phyloP scores from a whole-genome alignment of 1,140 invertebrate genomes.

The Psix sp. region DNA sequence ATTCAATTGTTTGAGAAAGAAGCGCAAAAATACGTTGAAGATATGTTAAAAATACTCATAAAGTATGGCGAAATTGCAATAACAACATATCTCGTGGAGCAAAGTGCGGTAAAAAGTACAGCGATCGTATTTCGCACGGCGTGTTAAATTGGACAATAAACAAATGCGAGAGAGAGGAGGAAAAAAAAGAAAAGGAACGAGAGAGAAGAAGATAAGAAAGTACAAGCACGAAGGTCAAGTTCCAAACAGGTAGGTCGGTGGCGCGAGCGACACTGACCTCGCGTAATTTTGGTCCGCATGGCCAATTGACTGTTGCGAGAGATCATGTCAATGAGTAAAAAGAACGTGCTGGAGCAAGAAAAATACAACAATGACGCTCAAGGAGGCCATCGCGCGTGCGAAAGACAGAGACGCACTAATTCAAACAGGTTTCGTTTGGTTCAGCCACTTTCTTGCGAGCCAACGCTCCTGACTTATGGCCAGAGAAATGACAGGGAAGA shows the following conservation, averaged over 20 bases:
- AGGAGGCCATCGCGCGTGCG: not conserved
- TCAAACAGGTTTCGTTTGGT: conserved; percentile 32
- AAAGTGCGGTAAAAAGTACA: too few species aligned
- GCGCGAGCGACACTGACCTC: conserved; percentile 54
- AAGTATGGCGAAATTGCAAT: too few species aligned
- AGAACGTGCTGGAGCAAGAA: conserved; percentile 15
- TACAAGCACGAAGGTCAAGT: conserved; percentile 25
- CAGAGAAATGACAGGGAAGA: conserved; percentile 24
- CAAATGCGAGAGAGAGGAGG: conserved; percentile 4
- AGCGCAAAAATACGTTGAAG: too few species aligned
- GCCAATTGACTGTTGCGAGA: conserved; percentile 45
- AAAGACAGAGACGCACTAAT: conserved; percentile 8
- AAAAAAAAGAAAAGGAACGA: conserved; percentile 1
- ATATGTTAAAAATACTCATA: too few species aligned
- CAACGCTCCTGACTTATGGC: conserved; percentile 3
- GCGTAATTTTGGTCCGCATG: conserved; percentile 56
- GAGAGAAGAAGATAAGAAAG: conserved; percentile 19
- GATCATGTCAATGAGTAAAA: conserved; percentile 45
- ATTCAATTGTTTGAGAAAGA: too few species aligned
- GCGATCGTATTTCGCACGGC: too few species aligned
- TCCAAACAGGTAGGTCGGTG: conserved; percentile 34
- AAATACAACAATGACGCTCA: conserved; percentile 2
- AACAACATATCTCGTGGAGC: too few species aligned
- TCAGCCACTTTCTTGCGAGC: conserved; percentile 13
- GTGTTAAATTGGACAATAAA: conserved; percentile 22